phyloP scores from a whole-genome alignment of 2,797 vertebrate genomes.

The Etheostoma nigrum region DNA sequence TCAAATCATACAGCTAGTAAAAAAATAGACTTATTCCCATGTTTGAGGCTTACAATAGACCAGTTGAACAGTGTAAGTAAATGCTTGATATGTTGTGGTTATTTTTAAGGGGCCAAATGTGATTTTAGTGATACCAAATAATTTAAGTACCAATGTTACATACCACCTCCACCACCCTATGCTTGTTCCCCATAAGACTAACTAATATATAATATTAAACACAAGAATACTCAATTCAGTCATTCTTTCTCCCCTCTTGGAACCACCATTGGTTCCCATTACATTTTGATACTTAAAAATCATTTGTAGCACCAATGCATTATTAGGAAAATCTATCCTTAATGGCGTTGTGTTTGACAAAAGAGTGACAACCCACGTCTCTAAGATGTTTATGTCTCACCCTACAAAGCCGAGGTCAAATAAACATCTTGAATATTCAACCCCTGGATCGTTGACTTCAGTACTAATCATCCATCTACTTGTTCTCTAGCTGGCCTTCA shows the following conservation, averaged over 20 bases:
- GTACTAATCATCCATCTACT: constrained; percentile 18
- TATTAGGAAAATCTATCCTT: no score
- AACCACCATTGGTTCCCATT: not conserved
- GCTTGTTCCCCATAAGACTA: no score
- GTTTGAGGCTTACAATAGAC: not conserved
- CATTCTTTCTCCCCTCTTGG: no score
- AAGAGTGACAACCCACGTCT: not conserved
- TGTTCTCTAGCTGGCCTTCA: constrained; percentile 34
- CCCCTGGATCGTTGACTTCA: not conserved
- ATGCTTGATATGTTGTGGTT: not conserved
- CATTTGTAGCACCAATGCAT: not conserved
- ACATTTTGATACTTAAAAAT: not conserved
- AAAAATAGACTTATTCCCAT: not conserved
- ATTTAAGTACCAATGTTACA: no score
- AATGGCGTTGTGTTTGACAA: not conserved
- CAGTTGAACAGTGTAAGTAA: not conserved
- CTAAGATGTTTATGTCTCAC: not conserved
- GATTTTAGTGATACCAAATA: no score
- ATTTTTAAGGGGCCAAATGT: not conserved
- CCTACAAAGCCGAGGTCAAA: constrained; percentile 6
- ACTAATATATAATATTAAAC: no score
- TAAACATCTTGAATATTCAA: constrained; percentile 2
- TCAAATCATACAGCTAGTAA: not conserved
- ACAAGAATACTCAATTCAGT: no score
- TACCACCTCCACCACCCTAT: no score